Base-by-base conservation (phyloP, 2,888 invertebrate genomes). In the Drosophila nr. perissopoda region DNA sequence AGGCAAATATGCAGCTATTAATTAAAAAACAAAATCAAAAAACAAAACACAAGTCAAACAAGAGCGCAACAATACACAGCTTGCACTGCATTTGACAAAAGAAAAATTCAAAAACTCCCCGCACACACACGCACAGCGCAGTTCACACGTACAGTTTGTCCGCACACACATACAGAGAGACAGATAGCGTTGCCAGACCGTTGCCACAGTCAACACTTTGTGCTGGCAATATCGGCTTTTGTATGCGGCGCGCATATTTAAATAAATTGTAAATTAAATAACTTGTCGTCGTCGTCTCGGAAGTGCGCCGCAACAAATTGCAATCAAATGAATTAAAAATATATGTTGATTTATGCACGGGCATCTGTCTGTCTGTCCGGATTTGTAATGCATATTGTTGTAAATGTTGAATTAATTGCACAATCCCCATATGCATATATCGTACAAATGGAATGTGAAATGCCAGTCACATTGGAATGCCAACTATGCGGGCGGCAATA, bases 1-100 rank as follows among this genome's bases (percentile, higher is more conserved):
- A 84, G 76, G 87, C 84, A 89, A 89, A 85, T 85, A 88, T 88
- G 89, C 88, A 85, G 86, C 85, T 80, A 89, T 87, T 89, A 87
- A 89, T 89, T 87, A 87, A 85, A 89, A 75, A 89, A 75, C 81
- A 81, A 84, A 70, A 77, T 56, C 56, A 38, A n/a, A 56, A 56
- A 56, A 38, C 18, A 76, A 79, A 57, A 58, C 52, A 52, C 38
- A 56, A 29, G 29, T 31, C 21, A 63, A 59, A 51, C 57, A 49
- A 31, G 40, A 57, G 58, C 36, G 16, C 25, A 46, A 46, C 25
- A 77, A 75, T 49, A 66, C 61, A 25, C 25, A 40, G 40, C 25
- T 18, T 81, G 81, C 31, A 71, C 81, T 81, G 81, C 70, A 81
- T 80, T 79, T 80, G 79, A 66, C 46, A 80, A 68, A 59, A 69